Conservation (phyloP, 2,113 vertebrate species). For the Odocoileus virginianus region DNA sequence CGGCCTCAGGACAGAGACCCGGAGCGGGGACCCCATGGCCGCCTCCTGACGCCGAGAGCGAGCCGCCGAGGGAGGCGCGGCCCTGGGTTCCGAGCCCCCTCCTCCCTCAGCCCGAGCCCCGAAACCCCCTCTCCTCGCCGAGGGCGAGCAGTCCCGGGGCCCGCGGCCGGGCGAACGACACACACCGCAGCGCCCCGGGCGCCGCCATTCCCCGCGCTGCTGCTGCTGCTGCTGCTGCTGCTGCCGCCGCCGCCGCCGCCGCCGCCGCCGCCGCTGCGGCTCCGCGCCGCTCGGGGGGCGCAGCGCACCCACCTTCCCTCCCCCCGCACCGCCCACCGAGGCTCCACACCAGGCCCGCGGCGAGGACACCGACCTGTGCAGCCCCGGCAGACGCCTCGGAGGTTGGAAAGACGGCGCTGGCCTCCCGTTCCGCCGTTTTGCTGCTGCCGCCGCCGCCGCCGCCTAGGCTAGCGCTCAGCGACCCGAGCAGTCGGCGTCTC, state of each 20-base stretch:
- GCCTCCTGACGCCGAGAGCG: neutral
- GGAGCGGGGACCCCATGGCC: neutral
- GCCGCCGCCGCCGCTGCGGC: neutral
- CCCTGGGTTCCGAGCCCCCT: neutral
- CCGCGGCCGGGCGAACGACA: slow-evolving; percentile 12
- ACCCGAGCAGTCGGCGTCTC: slow-evolving; percentile 28
- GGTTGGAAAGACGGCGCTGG: neutral
- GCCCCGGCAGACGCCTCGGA: slow-evolving; percentile 22
- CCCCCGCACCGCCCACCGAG: neutral
- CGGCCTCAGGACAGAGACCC: neutral
- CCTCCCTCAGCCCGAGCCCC: neutral
- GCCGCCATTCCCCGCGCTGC: slow-evolving; percentile 62
- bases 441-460: neutral
- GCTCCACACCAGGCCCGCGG: neutral
- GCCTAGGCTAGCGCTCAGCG: neutral
- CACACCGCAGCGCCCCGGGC: slow-evolving; percentile 14
- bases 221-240: no score
- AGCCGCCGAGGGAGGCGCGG: neutral
- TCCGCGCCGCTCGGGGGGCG: slow-evolving; percentile 1
- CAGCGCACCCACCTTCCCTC: neutral
- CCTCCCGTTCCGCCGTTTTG: neutral
- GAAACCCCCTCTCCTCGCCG: neutral
- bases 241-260: neutral
- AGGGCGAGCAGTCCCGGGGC: neutral
- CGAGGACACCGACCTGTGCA: slow-evolving; percentile 54